phyloP scores from a whole-genome alignment of 2,888 invertebrate genomes.

The Hyposoter dolosus region DNA sequence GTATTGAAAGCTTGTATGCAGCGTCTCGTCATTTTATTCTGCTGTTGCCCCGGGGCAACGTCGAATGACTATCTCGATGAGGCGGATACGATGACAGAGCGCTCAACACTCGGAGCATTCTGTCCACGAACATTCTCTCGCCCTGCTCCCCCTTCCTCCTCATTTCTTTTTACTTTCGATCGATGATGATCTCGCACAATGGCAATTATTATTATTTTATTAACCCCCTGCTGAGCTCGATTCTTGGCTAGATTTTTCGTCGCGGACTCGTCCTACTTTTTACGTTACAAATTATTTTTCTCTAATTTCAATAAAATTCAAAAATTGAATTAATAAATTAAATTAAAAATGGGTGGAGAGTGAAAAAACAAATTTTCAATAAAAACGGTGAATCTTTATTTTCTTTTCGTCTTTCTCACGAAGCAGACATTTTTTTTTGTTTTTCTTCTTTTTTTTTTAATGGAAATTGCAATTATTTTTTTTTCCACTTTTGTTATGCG shows the following conservation, averaged over 20 bases:
- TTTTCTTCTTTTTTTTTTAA: background rate
- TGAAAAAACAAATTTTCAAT: background rate
- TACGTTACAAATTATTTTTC: background rate
- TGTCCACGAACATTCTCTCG: conserved; percentile 5
- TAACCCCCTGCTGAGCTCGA: background rate
- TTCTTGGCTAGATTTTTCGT: background rate
- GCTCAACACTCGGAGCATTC: conserved; percentile 20
- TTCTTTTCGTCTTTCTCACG: background rate
- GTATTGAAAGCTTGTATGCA: conserved; percentile 10
- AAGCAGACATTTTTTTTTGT: background rate
- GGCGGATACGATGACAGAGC: conserved; percentile 46
- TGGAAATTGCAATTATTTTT: background rate
- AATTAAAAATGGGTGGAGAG: background rate
- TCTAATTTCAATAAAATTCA: background rate
- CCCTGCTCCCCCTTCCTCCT: background rate
- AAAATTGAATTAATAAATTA: background rate
- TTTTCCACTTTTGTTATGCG: background rate
- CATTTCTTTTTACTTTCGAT: conserved; percentile 63
- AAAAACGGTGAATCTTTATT: background rate
- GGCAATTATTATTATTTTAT: background rate
- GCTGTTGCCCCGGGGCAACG: conserved; percentile 19
- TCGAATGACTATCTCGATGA: conserved; percentile 31
- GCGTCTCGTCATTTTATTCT: conserved; percentile 27
- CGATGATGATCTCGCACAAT: conserved; percentile 63
- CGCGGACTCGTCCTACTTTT: background rate